Evolutionary conservation across 2,888 invertebrate genomes (phyloP), one percentile per base, ranked within the genome.

Genomic region (Himalopsyche anomala): DNA sequence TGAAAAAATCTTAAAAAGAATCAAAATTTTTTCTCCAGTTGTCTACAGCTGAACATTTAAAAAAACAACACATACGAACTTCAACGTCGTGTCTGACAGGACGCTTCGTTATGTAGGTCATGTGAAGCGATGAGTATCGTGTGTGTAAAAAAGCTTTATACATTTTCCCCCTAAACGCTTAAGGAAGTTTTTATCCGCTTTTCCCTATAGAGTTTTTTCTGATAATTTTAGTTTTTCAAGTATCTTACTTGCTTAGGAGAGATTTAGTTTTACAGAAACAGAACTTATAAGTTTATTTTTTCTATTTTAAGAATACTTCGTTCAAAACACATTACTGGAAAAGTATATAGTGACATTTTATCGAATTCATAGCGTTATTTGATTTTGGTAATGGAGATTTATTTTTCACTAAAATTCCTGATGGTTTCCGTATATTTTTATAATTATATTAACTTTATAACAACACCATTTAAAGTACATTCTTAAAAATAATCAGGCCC

Each of bases 91-190:
- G 62, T 62, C 62, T 62, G 62, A 62, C 62, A 62, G 62, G 62
- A 62, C 28, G 62, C 62, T 62, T 62, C 19, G 62, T 62, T 19
- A 62, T 62, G 62, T 62, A 62, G 62, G 62, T 62, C 62, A 62
- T 62, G 62, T 19, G 62, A 62, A 62, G 62, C 62, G 62, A 62
- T 62, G 62, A 62, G 62, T 62, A 62, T 62, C 62, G 62, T 62
- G 28, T 62, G 62, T 19, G 62, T 62, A 62, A 62, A 62, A 62
- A 62, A 19, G 62, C 62, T 62, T n/a, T 62, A 62, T 62, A 62
- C 62, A 62, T 62, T 62, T 62, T 11, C 15, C 28, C 28, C 62
- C 62, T 8, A 28, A 62, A 28, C 62, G 62, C 62, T 62, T 62
- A 62, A 62, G 62, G 62, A 62, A 62, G 19, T 62, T 62, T 51